Percentiles rank a stretch among this genome's conserved stretches.
Evolutionary conservation across 2,888 invertebrate genomes (phyloP).

Genomic region (Branchipolynoe longqiensis): DNA sequence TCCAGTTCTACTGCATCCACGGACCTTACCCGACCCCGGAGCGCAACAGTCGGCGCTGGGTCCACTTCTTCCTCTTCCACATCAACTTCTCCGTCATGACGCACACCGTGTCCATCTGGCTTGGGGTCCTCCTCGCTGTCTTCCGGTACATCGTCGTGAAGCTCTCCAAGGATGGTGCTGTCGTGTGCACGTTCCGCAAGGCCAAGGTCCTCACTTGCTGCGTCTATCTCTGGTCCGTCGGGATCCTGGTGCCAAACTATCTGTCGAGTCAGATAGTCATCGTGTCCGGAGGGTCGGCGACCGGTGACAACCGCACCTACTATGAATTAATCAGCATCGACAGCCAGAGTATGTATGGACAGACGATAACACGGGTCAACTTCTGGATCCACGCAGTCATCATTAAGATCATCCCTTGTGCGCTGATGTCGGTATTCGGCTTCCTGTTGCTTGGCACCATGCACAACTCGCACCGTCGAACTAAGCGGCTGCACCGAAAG

Average conservation of each 20-base stretch:
- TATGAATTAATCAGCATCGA: conserved; percentile 22
- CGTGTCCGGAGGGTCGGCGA: not conserved
- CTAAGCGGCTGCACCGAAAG: conserved; percentile 56
- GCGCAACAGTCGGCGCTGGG: conserved; percentile 80
- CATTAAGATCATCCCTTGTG: conserved; percentile 94
- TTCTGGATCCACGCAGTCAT: conserved; percentile 92
- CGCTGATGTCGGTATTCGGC: conserved; percentile 88
- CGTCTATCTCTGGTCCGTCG: conserved; percentile 38
- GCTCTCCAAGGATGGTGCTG: conserved; percentile 88
- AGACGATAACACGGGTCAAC: conserved; percentile 59
- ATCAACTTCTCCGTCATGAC: conserved; percentile 93
- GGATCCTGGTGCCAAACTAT: conserved; percentile 57
- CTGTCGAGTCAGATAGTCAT: conserved; percentile 42
- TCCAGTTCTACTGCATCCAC: conserved; percentile 84
- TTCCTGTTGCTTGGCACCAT: conserved; percentile 76
- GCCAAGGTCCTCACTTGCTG: conserved; percentile 10
- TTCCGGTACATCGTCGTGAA: conserved; percentile 89
- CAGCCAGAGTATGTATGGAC: not conserved
- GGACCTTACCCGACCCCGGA: conserved; percentile 70
- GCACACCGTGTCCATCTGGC: conserved; percentile 95
- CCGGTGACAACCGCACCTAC: conserved; percentile 36
- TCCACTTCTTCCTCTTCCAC: conserved; percentile 86
- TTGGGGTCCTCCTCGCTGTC: conserved; percentile 94
- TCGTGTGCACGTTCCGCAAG: not conserved
- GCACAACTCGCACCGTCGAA: conserved; percentile 55